Evolutionary conservation across 2,113 vertebrate species (phyloP), one percentile per base, ranked within the genome.

Genomic region (Gobiocypris rarus): DNA sequence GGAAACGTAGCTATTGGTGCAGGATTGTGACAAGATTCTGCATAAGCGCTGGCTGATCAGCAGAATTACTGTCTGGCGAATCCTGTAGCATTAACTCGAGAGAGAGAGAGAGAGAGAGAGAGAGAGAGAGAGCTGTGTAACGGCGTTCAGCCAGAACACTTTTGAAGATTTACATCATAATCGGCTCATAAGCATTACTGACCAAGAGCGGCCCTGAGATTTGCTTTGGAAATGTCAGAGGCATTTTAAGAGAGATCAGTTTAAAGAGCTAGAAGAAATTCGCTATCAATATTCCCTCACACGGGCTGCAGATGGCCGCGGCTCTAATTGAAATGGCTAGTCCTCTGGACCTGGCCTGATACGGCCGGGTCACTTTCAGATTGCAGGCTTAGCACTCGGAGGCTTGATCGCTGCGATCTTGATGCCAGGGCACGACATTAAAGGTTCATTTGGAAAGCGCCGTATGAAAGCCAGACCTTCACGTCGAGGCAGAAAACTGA

Each of bases 31-130:
- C 28, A 1, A n/a, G 28, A 76, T 19, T 76, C 15, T 8, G 22
- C 31, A 38, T 1, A 38, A 38, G n/a, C 38, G 31, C n/a, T 13
- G 31, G 52, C 50, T 34, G 19, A 77, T 77, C 28, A 58, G 52
- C 89, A 91, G 89, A 75, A 91, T 22, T 76, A 58, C 75, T 76
- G 45, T 74, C 52, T n/a, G n/a, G n/a, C n/a, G n/a, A n/a, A n/a
- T n/a, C n/a, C n/a, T n/a, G n/a, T n/a, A n/a, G n/a, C n/a, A n/a
- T n/a, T n/a, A n/a, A n/a, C n/a, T n/a, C 71, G 28, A 71, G 26
- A 54, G 84, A 69, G 71, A 69, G 31, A 73, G 56, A 58, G 76
- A 56, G 14, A 58, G 80, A 38, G 83, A 75, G 80, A 78, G 83
- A 78, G 28, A n/a, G 74, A 76, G 84, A 69, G 85, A 83, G 84